These are phyloP conservation scores for Papilio gigon DNA, from an alignment of 2,888 invertebrate species.

Conservation along the genomic window DNA sequence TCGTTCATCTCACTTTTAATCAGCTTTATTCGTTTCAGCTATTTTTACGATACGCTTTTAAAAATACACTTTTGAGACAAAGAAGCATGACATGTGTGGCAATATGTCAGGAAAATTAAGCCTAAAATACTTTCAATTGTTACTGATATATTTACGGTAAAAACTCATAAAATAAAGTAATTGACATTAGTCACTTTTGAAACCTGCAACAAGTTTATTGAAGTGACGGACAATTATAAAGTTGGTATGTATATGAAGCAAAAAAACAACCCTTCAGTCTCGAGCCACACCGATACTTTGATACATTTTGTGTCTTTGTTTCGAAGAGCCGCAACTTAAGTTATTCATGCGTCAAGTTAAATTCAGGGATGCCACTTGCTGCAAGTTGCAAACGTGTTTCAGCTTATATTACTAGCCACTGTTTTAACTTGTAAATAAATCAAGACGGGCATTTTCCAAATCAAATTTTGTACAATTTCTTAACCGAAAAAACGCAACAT, in stretches of 20 bases:
- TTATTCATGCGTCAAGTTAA: constrained; percentile 45
- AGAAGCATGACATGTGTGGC: background rate
- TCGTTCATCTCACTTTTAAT: background rate
- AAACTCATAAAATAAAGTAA: background rate
- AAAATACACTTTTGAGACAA: background rate
- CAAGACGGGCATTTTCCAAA: background rate
- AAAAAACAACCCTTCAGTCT: background rate
- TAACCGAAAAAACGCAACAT: no score
- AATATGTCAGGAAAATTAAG: no score
- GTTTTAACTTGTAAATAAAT: background rate
- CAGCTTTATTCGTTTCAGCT: background rate
- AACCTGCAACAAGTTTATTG: background rate
- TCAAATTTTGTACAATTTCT: no score
- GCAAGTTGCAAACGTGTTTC: background rate
- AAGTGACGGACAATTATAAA: constrained; percentile 1
- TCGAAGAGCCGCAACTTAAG: constrained; percentile 43
- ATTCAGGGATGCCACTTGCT: constrained; percentile 43
- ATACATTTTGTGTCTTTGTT: constrained; percentile 52
- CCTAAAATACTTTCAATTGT: no score
- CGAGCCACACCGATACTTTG: constrained; percentile 41
- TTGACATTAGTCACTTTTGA: background rate
- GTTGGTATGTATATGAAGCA: background rate
- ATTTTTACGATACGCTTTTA: background rate
- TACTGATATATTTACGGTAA: no score
- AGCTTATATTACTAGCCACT: background rate